Percentiles rank a stretch among this genome's conserved stretches.
phyloP scores from a whole-genome alignment of 1,140 invertebrate genomes.

The Drosophila sucinea region DNA sequence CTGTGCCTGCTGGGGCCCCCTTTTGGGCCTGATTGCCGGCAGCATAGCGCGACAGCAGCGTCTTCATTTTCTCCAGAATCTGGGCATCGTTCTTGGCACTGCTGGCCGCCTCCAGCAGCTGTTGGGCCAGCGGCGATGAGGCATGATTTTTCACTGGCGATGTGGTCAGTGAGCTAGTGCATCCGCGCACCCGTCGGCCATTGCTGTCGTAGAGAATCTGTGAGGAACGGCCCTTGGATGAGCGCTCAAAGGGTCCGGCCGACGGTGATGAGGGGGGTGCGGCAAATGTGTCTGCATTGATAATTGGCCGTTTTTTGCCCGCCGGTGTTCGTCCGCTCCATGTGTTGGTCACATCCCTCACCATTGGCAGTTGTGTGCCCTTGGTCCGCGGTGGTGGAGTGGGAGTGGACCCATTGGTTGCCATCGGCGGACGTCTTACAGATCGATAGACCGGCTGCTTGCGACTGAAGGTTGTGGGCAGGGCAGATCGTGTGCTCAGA shows the following conservation, averaged over 20 bases:
- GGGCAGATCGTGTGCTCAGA: slow-evolving; percentile 53
- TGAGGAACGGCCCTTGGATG: slow-evolving; percentile 86
- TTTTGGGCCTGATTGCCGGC: slow-evolving; percentile 69
- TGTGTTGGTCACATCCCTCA: slow-evolving; percentile 85
- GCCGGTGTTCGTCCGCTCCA: slow-evolving; percentile 86
- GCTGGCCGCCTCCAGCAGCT: slow-evolving; percentile 88
- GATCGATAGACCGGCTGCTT: slow-evolving; percentile 75
- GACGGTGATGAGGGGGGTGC: slow-evolving; percentile 72
- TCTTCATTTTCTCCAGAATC: slow-evolving; percentile 89
- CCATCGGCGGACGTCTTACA: slow-evolving; percentile 48
- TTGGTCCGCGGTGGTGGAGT: slow-evolving; percentile 34
- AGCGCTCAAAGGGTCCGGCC: slow-evolving; percentile 85
- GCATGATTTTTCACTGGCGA: slow-evolving; percentile 85
- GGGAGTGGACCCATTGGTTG: not conserved
- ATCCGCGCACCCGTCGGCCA: slow-evolving; percentile 83
- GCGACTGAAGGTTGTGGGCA: slow-evolving; percentile 57
- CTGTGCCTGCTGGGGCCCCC: not conserved
- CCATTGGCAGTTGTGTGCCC: slow-evolving; percentile 82
- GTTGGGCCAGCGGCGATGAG: slow-evolving; percentile 86
- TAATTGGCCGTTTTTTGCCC: slow-evolving; percentile 85
- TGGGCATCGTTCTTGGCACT: slow-evolving; percentile 88
- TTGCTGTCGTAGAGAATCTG: slow-evolving; percentile 86
- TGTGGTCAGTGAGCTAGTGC: slow-evolving; percentile 80
- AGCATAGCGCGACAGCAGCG: slow-evolving; percentile 87
- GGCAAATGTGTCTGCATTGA: slow-evolving; percentile 88